Evolutionary conservation across 1,140 invertebrate genomes (phyloP), one percentile per base, ranked within the genome.

Genomic region (Dinothrombium tinctorium): DNA sequence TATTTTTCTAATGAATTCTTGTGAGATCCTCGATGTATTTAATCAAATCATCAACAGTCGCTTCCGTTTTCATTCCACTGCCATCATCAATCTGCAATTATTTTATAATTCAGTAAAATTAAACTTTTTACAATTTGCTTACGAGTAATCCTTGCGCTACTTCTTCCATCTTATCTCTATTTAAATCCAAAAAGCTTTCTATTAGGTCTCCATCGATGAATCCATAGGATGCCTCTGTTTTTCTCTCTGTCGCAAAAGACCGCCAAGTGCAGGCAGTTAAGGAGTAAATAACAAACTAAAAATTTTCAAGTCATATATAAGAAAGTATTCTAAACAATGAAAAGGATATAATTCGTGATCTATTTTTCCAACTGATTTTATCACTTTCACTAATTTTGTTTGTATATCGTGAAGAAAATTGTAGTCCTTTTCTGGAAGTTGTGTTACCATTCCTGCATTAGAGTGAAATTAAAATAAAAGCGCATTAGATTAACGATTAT

Each of bases 151-250:
- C 81, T 47, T 69, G 59, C 3, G 79, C 71, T 24, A 87, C 77
- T 57, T 89, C 79, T 40, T 72, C 67, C 77, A 95, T 92, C 61
- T 87, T 81, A 29, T 84, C 78, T 33, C 79, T 61, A 44, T 57
- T 71, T 19, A 98, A 68, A 60, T 98, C 90, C 12, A 95, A 65
- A 58, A 94, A 92, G 56, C 81, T 89, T 62, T 99, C 92, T 45
- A 98, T 79, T 29, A 99, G 65, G 68, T 98, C 92, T 0, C 92
- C 92, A 61, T 99, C 92, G 43, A 98, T 83, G 57, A 99, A 98
- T 7, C 84, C 84, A 52, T 78, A 73, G n/a, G 53, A 48, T 12
- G 53, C 44, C 50, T 68, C 64, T 4, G 56, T 57, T 50, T 64
- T 63, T 29, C 59, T 55, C 39, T 69, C 65, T 7, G 58, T 67